Percentiles rank a stretch among this genome's conserved stretches.
Conservation (phyloP, 53 echinoderm and acorn worm species). For the Holothuria scabra region DNA sequence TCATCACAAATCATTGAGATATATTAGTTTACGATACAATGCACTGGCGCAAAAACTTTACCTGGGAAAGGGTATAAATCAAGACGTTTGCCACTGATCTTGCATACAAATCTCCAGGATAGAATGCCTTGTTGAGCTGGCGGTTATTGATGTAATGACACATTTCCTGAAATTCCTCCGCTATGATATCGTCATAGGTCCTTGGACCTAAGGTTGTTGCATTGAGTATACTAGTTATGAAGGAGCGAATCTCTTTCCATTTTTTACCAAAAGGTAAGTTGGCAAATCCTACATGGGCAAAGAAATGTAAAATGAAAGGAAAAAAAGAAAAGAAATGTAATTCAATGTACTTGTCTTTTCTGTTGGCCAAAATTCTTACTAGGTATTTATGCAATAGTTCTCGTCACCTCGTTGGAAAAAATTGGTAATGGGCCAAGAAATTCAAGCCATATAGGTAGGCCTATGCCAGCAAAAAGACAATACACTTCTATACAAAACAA, state of each 20-base stretch:
- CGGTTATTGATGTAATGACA: background rate
- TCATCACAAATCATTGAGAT: no score
- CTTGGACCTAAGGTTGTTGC: background rate
- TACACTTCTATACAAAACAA: no score
- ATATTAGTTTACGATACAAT: no score
- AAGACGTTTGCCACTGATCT: slow-evolving; percentile 15
- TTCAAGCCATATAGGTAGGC: no score
- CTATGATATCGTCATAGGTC: slow-evolving; percentile 13
- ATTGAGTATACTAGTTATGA: slow-evolving; percentile 11
- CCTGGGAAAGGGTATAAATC: slow-evolving; percentile 26
- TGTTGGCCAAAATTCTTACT: no score
- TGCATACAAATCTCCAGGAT: background rate
- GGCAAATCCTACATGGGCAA: background rate
- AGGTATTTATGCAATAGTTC: no score
- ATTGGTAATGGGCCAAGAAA: no score
- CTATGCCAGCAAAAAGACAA: no score
- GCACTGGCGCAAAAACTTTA: background rate
- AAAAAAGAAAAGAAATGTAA: background rate
- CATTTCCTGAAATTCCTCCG: background rate
- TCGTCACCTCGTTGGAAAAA: no score
- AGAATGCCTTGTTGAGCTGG: background rate
- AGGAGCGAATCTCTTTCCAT: slow-evolving; percentile 17
- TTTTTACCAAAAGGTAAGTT: slow-evolving; percentile 30
- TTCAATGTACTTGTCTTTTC: no score
- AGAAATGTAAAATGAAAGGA: no score